phyloP scores from a whole-genome alignment of 2,797 vertebrate species.

The Pygocentrus nattereri region DNA sequence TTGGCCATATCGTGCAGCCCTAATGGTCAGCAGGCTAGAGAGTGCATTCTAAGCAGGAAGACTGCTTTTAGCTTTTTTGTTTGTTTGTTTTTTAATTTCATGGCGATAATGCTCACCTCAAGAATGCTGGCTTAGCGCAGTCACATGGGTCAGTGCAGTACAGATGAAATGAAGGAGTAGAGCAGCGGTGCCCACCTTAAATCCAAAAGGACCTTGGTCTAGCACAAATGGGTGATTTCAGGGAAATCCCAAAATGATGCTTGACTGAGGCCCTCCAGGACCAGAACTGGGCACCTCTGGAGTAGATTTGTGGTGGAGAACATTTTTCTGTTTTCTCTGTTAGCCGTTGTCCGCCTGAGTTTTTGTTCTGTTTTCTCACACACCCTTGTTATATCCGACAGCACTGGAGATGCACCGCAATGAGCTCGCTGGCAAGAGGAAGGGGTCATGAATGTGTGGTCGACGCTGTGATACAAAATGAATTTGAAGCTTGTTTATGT shows the following conservation, averaged over 20 bases:
- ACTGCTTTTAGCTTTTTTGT: neutral
- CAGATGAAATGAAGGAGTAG: neutral
- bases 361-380: constrained; percentile 10
- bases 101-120: neutral
- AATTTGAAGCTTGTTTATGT: neutral
- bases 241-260: too few relatives aligned
- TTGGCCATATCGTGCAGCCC: neutral
- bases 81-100: neutral
- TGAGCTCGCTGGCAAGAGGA: neutral
- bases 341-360: neutral
- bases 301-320: neutral
- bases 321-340: neutral
- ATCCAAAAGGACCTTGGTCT: neutral
- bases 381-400: neutral
- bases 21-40: neutral
- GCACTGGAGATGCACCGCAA: neutral
- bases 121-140: neutral
- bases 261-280: neutral
- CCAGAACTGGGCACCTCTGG: neutral
- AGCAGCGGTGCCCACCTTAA: neutral
- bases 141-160: neutral
- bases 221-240: neutral
- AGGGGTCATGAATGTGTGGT: neutral
- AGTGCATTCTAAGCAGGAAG: neutral
- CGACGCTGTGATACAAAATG: neutral